These are phyloP conservation scores for Mohoua ochrocephala DNA, from an alignment of 2,113 vertebrate genomes.

Conservation along the genomic window DNA sequence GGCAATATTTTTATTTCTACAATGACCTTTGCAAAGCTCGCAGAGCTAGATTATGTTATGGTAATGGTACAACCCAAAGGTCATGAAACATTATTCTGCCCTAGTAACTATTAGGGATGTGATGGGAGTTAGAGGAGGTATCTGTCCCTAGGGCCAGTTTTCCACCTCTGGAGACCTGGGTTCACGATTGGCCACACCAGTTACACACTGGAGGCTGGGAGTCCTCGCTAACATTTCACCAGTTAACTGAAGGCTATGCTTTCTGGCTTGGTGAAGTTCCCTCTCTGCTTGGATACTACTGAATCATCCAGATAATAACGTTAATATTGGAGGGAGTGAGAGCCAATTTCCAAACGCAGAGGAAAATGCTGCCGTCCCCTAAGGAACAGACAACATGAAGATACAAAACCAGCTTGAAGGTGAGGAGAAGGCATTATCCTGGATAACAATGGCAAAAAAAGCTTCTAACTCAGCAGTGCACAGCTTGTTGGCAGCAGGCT, in stretches of 20 bases:
- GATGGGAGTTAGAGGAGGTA: conserved; percentile 1
- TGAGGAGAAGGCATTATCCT: background rate
- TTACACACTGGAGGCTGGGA: background rate
- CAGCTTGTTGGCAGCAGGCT: background rate
- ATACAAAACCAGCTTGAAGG: background rate
- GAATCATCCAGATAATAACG: background rate
- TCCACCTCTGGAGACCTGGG: background rate
- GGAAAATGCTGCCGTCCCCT: background rate
- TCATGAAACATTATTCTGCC: conserved; percentile 66
- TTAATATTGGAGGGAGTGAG: background rate
- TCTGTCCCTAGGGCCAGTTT: conserved; percentile 1
- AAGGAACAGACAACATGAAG: background rate
- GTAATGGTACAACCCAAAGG: conserved; percentile 51
- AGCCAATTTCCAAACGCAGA: background rate
- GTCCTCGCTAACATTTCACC: background rate
- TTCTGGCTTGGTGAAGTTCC: background rate
- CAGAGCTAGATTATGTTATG: background rate
- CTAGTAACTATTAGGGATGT: conserved; percentile 52
- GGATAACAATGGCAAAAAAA: background rate
- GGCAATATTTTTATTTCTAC: conserved; percentile 34
- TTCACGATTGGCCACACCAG: background rate
- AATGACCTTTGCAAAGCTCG: conserved; percentile 46
- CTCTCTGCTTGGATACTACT: background rate
- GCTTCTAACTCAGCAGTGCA: background rate
- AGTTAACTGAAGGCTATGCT: background rate